Base-by-base conservation (phyloP, 2,888 invertebrate species). In the Drosophila flavopinicola region DNA sequence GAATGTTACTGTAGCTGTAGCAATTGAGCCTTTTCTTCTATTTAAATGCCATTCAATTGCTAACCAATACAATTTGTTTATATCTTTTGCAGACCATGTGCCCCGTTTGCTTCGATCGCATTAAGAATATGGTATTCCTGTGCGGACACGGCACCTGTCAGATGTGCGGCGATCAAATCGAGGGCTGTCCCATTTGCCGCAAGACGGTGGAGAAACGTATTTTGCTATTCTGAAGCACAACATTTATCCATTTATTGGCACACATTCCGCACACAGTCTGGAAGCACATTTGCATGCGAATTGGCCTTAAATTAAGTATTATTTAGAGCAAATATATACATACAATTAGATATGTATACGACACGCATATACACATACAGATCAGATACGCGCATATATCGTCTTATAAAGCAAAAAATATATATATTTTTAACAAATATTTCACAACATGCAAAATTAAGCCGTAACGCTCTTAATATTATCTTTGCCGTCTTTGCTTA, bases 91-190 rank as follows among this genome's bases (percentile, higher is more conserved):
- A 99, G 98, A 99, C 98, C 1, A 98, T 98, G 96, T 99, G 99
- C 89, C 99, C 99, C 3, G 98, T 99, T 70, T 99, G 99, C 92
- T 93, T 99, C 92, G 99, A 99, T 92, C 95, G 98, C 27, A 93
- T 98, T 88, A 99, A 98, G 93, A 99, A 99, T 92, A 98, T 99
- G 98, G 98, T 98, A 84, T 99, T 98, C 93, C 93, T 98, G 38
- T 99, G 99, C 91, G 99, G 99, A 5, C 99, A 99, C 91, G 99
- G 98, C 76, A 96, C 98, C 70, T 99, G 99, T 91, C 99, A 99
- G 92, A 97, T 98, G 96, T 99, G 99, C 91, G 98, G 99, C 25
- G 99, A 99, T 93, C 95, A 98, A 87, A 98, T 99, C 94, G 95
- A 96, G 64, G 98, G 98, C 88, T 99, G 99, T 90, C 99, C 99